Base-by-base conservation (phyloP, 2,888 invertebrate species). In the Acrobasis consociella region DNA sequence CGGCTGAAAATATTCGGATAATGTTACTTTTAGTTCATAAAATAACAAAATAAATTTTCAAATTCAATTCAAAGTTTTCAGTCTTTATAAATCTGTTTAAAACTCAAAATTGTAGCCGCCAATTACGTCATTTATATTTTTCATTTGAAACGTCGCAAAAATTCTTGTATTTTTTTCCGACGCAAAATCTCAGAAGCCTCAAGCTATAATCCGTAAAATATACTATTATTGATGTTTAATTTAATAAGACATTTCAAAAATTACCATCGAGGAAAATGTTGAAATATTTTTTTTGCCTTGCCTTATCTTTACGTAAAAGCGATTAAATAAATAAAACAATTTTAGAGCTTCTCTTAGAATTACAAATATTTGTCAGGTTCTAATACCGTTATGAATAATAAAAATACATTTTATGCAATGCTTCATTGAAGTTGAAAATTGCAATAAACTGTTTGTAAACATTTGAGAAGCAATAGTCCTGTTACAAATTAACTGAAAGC, bases 351-450 rank as follows among this genome's bases (percentile, higher is more conserved):
- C 15, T 39, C 55, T 55, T 17, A 16, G 8, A 10, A 13, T 16
- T 16, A 22, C 46, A 56, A 56, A 56, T 42, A 56, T 56, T 56
- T 42, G 56, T 1, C 46, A 38, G 46, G 37, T 37, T 49, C 38
- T 56, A 13, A 22, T 46, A 56, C 42, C 42, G 42, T 56, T 56
- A 46, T 56, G 42, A 55, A 46, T 17, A 55, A 39, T 38, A 53
- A n/a, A 46, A 56, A 42, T 56, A 42, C 56, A 46, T 56, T 56
- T 2, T 38, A 55, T 55, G 17, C 17, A 16, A 39, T 16, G 39
- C 13, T 13, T 42, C 42, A 56, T 56, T 42, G 9, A 56, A 38
- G 46, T 46, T 13, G 56, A 16, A 56, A 56, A 56, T 17, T 15
- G 56, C 0, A 46, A 42, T 22, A 42, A 42, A 55, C 9, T 38